A percentile compares a stretch with the other conserved stretches of the same genome.
phyloP scores from a whole-genome alignment of 2,888 invertebrate genomes.

The Tigriopus californicus region DNA sequence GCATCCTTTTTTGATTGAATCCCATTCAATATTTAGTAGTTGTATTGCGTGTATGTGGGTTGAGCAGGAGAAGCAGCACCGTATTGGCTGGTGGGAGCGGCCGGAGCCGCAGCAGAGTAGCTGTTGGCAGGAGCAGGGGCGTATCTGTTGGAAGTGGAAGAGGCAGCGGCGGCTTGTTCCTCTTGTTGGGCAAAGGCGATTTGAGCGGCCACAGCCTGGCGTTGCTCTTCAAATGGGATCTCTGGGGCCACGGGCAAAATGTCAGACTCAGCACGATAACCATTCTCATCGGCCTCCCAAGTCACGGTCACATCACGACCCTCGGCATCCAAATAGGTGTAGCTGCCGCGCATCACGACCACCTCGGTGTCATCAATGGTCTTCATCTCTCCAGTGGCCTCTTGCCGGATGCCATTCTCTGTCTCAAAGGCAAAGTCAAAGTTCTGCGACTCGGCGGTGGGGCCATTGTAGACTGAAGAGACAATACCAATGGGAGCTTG shows the following conservation, averaged over 20 bases:
- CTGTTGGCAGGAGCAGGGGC: too few species aligned
- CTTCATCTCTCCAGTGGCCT: slow-evolving; percentile 1
- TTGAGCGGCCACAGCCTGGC: slow-evolving; percentile 14
- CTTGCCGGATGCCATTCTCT: slow-evolving; percentile 12
- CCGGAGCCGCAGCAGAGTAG: too few species aligned
- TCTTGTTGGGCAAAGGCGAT: slow-evolving; percentile 9
- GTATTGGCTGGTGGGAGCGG: too few species aligned
- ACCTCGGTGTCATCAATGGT: slow-evolving; percentile 3
- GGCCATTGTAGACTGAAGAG: not conserved
- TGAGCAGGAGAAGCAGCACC: too few species aligned
- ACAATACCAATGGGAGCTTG: not conserved
- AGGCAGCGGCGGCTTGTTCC: slow-evolving; percentile 11
- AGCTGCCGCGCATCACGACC: slow-evolving; percentile 9
- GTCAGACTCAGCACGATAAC: slow-evolving; percentile 7
- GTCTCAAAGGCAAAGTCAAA: slow-evolving; percentile 11
- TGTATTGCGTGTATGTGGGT: too few species aligned
- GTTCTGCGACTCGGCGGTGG: not conserved
- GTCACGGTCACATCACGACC: slow-evolving; percentile 3
- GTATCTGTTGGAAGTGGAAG: slow-evolving; percentile 10
- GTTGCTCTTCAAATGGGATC: slow-evolving; percentile 9
- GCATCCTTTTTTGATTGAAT: too few species aligned
- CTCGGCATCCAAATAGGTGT: slow-evolving; percentile 12
- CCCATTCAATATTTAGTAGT: too few species aligned
- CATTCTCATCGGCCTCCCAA: slow-evolving; percentile 15
- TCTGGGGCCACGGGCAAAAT: slow-evolving; percentile 6